Evolutionary conservation across 1,140 invertebrate genomes (phyloP).

Genomic region (Thereuonema tuberculata): DNA sequence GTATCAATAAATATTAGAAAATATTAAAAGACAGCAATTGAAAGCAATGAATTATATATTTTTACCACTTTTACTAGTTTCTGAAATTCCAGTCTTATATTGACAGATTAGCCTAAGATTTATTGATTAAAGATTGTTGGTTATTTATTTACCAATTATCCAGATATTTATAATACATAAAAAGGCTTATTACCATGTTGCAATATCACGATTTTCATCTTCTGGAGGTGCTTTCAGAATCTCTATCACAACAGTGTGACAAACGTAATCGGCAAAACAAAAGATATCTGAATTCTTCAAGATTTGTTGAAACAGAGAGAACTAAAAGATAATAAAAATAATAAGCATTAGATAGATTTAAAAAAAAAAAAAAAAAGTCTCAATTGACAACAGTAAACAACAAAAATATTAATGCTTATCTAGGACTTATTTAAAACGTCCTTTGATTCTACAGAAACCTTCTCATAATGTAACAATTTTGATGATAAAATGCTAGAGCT

Average conservation of each 20-base stretch:
- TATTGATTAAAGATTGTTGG: too few relatives aligned
- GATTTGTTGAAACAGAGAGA: conserved; percentile 72
- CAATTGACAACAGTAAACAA: neutral
- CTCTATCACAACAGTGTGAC: conserved; percentile 68
- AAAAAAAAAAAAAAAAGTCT: conserved; percentile 1
- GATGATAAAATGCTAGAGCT: too few relatives aligned
- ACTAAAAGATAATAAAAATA: conserved; percentile 35
- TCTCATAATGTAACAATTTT: too few relatives aligned
- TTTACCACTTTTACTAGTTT: too few relatives aligned
- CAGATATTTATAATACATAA: too few relatives aligned
- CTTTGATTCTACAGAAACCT: too few relatives aligned
- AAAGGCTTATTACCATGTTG: conserved; percentile 49
- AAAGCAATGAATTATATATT: too few relatives aligned
- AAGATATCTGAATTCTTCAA: conserved; percentile 78
- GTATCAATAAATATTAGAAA: conserved; percentile 14
- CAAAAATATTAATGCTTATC: too few relatives aligned
- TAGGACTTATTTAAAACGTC: too few relatives aligned
- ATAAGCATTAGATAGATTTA: neutral
- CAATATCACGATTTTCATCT: conserved; percentile 77
- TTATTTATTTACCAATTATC: too few relatives aligned
- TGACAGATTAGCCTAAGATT: too few relatives aligned
- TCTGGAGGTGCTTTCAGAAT: conserved; percentile 84
- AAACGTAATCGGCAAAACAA: conserved; percentile 81
- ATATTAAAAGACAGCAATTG: neutral
- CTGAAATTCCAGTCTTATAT: neutral